Evolutionary conservation across 2,113 vertebrate genomes (phyloP).

Genomic region (Solea solea): DNA sequence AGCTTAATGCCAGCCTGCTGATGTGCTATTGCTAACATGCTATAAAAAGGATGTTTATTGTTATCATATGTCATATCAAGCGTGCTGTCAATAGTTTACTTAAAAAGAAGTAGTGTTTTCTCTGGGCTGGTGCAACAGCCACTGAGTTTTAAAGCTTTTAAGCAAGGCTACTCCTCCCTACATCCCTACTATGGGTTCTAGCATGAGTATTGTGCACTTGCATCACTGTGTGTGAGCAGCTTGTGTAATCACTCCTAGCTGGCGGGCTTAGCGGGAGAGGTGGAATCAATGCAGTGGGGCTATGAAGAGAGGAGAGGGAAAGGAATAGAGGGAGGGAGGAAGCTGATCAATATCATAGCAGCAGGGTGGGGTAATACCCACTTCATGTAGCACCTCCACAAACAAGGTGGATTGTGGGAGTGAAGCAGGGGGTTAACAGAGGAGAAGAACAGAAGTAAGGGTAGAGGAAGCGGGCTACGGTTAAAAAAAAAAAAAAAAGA

Average conservation of each 20-base stretch:
- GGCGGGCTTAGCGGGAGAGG: constrained; percentile 71
- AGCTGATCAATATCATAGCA: constrained; percentile 78
- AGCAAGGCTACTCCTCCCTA: constrained; percentile 58
- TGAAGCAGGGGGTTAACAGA: constrained; percentile 20
- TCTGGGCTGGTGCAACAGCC: constrained; percentile 53
- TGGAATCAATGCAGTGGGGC: constrained; percentile 73
- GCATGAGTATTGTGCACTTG: constrained; percentile 37
- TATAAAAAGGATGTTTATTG: constrained; percentile 60
- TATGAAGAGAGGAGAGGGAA: constrained; percentile 60
- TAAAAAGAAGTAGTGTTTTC: constrained; percentile 67
- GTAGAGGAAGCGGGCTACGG: constrained; percentile 24
- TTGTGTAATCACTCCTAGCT: constrained; percentile 77
- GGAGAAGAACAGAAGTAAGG: constrained; percentile 2
- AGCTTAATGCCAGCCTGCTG: constrained; percentile 40
- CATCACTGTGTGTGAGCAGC: constrained; percentile 59
- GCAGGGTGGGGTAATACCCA: constrained; percentile 78
- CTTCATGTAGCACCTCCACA: constrained; percentile 67
- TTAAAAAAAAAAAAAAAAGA: constrained; percentile 42
- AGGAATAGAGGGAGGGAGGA: constrained; percentile 52
- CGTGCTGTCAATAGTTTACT: constrained; percentile 32
- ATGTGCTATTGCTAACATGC: constrained; percentile 57
- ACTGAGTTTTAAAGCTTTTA: constrained; percentile 65
- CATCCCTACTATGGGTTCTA: constrained; percentile 43
- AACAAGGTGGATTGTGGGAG: constrained; percentile 57
- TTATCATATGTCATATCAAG: constrained; percentile 58